phyloP scores from a whole-genome alignment of 2,797 vertebrate genomes.

The Artibeus jamaicensis region DNA sequence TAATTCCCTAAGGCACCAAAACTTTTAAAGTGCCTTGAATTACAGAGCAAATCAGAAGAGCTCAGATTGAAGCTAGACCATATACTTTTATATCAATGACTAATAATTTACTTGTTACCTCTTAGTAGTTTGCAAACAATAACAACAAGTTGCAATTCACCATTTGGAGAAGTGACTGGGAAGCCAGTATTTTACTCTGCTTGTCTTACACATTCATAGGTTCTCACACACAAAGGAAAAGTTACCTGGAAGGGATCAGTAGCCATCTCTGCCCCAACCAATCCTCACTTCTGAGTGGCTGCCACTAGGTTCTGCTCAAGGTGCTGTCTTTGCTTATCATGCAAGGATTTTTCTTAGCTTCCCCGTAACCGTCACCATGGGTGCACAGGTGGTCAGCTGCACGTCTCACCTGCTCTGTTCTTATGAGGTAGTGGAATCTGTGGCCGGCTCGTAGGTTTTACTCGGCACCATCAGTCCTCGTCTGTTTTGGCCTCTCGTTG shows the following conservation, averaged over 20 bases:
- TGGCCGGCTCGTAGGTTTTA: not conserved
- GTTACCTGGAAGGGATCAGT: not conserved
- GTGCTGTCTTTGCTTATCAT: slow-evolving; percentile 48
- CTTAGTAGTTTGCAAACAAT: slow-evolving; percentile 14
- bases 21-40: slow-evolving; percentile 49
- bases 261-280: not conserved
- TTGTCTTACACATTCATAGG: not conserved
- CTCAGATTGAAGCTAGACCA: not conserved
- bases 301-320: slow-evolving; percentile 4
- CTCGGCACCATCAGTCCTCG: not conserved
- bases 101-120: not conserved
- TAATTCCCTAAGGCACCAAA: slow-evolving; percentile 49
- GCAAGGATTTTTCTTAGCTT: not conserved
- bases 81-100: not conserved
- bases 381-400: not conserved
- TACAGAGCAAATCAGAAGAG: not conserved
- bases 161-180: not conserved
- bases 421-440: not conserved
- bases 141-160: not conserved
- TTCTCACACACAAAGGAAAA: not conserved
- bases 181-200: not conserved
- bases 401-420: not conserved
- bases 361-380: not conserved
- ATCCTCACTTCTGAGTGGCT: not conserved
- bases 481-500: not conserved